Base-by-base conservation (phyloP, 2,888 invertebrate species). In the Cosmia trapezina region DNA sequence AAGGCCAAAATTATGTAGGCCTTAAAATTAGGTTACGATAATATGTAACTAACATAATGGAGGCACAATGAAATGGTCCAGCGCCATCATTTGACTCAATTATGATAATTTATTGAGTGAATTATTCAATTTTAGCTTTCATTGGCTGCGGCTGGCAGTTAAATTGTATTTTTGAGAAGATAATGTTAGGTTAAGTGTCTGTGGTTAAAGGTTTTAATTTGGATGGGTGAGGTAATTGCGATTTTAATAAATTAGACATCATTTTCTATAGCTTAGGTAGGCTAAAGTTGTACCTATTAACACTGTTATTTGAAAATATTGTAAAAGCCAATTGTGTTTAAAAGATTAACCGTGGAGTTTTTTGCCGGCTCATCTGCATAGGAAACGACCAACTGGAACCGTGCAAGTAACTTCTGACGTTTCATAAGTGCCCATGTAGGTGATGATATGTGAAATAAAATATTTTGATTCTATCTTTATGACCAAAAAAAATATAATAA, bases 11-110 rank as follows among this genome's bases (percentile, higher is more conserved):
- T 77, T 78, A 81, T 74, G 78, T 76, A 82, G 76, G 72, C 69
- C 49, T 54, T 84, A 82, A 82, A 84, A 87, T 87, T 86, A 86
- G 74, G 73, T 83, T 83, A 87, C 70, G 70, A 85, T 83, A 84
- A 85, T 82, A 83, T 51, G 77, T 78, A 80, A 80, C 82, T 75
- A 82, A 80, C 80, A 78, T 79, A 81, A 83, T 78, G 67, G 68
- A 54, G 56, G 49, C 59, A 41, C 67, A 75, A 77, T 84, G 72
- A 86, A 80, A 73, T 77, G 85, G 67, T 72, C 70, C 54, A 67
- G 53, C 56, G 65, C 37, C 70, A 62, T 81, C 70, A 81, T 81
- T 84, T 64, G 49, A 73, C 51, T 63, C 67, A 79, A 80, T 81
- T 81, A 81, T 78, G 78, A 59, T 84, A 83, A 87, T 85, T 61